Conservation (phyloP, 1,140 invertebrate genomes). For the Achatina immaculata region DNA sequence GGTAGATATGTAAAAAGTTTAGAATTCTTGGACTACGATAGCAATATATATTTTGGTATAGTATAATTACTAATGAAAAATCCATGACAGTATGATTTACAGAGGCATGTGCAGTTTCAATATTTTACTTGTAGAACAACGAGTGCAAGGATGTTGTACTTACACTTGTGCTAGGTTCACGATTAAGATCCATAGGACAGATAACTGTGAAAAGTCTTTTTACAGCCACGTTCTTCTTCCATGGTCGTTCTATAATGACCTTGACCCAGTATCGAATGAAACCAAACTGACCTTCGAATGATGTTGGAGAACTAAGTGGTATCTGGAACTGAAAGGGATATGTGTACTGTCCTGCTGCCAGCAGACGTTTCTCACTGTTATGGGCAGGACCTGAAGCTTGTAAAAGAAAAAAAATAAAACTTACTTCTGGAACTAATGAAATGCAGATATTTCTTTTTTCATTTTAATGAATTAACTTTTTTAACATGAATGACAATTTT, state of each 20-base stretch:
- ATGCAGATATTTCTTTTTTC: too few species aligned
- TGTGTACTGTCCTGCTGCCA: conserved; percentile 67
- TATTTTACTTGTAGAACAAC: too few species aligned
- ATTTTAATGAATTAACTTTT: too few species aligned
- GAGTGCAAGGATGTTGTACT: too few species aligned
- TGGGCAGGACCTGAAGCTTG: neutral
- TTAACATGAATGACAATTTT: too few species aligned
- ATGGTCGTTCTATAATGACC: conserved; percentile 69
- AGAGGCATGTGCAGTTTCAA: too few species aligned
- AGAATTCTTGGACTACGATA: too few species aligned
- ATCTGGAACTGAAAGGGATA: conserved; percentile 73
- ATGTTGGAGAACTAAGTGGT: conserved; percentile 71
- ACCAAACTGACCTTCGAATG: conserved; percentile 72
- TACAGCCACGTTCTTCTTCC: conserved; percentile 59
- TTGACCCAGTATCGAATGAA: conserved; percentile 72
- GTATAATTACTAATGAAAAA: too few species aligned
- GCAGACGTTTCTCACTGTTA: conserved; percentile 32
- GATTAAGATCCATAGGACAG: conserved; percentile 64
- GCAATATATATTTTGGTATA: too few species aligned
- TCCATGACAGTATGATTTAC: too few species aligned
- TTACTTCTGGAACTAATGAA: too few species aligned
- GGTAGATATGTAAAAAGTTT: too few species aligned
- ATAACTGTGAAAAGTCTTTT: conserved; percentile 65
- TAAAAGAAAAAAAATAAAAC: neutral
- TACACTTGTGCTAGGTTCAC: conserved; percentile 53